Conservation (phyloP, 2,888 invertebrate species). For the Acanthococcus lagerstroemiae region DNA sequence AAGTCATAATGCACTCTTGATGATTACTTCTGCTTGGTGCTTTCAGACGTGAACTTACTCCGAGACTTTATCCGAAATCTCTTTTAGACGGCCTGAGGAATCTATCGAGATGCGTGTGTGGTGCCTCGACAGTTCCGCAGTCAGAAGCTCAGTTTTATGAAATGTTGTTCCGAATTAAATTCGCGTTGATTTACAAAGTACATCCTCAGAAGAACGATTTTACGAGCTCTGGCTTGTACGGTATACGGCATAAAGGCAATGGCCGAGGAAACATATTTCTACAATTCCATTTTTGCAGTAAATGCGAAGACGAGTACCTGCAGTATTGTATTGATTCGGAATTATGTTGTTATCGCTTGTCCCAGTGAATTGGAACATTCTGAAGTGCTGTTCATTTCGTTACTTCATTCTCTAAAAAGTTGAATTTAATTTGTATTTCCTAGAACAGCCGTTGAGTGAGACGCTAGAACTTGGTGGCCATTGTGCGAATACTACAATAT, state of each 20-base stretch:
- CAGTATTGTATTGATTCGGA: not conserved
- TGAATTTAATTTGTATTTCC: no score
- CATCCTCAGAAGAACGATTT: conserved; percentile 23
- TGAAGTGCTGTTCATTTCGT: no score
- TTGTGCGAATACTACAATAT: no score
- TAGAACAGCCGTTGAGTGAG: no score
- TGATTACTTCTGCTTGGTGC: not conserved
- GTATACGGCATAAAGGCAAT: conserved; percentile 6
- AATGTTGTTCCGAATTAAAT: not conserved
- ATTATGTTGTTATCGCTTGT: not conserved
- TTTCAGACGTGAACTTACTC: not conserved
- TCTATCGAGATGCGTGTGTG: conserved; percentile 8
- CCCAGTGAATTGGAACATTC: no score
- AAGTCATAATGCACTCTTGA: no score
- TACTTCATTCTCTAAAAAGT: no score
- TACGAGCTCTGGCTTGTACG: not conserved
- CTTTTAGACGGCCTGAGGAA: conserved; percentile 7
- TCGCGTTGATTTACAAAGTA: conserved; percentile 7
- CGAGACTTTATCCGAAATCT: not conserved
- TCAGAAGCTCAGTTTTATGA: not conserved
- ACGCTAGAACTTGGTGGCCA: no score
- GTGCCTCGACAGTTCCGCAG: not conserved
- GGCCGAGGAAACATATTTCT: conserved; percentile 13
- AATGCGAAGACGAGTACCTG: conserved; percentile 1
- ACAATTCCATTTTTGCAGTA: conserved; percentile 10